Evolutionary conservation across 2,888 invertebrate genomes (phyloP), one percentile per base, ranked within the genome.

Genomic region (Anticlea derivata): DNA sequence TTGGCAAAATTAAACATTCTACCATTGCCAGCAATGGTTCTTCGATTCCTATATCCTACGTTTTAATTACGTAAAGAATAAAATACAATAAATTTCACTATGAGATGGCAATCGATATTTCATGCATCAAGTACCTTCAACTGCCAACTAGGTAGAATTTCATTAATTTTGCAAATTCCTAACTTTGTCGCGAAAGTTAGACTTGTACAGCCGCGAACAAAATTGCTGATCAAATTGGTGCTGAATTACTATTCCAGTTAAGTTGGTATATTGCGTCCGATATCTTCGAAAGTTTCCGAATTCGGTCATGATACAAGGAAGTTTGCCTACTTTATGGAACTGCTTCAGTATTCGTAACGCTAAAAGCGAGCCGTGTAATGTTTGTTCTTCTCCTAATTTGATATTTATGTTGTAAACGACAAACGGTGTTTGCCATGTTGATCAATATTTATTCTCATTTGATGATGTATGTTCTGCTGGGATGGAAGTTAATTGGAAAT

Each of bases 111-210:
- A 63, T 69, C 60, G 58, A 67, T 65, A 60, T 41, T 39, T 50
- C 53, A 3, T 17, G 24, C 35, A 41, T 37, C 27, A 23, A 33
- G 26, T 23, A 43, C 24, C 26, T 5, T 24, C 5, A 33, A 50
- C 17, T n/a, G n/a, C 23, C 44, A 24, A 30, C 31, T 22, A 34
- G 7, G 24, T 43, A 63, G 68, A 76, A 78, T 76, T 80, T 75
- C 68, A 78, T 79, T 74, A 77, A 73, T 73, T 68, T 67, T 50
- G 58, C 60, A 62, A 70, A 73, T 63, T 65, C 63, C 65, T 65
- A 75, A 75, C 73, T 74, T 68, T 50, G 55, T 53, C 45, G 60
- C 33, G 30, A 53, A 72, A 75, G 68, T 73, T 73, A 47, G 49
- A 58, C 64, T 56, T 63, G 49, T 56, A 60, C 58, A 43, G 50